phyloP scores from a whole-genome alignment of 2,113 vertebrate species.

The Ameiurus melas region DNA sequence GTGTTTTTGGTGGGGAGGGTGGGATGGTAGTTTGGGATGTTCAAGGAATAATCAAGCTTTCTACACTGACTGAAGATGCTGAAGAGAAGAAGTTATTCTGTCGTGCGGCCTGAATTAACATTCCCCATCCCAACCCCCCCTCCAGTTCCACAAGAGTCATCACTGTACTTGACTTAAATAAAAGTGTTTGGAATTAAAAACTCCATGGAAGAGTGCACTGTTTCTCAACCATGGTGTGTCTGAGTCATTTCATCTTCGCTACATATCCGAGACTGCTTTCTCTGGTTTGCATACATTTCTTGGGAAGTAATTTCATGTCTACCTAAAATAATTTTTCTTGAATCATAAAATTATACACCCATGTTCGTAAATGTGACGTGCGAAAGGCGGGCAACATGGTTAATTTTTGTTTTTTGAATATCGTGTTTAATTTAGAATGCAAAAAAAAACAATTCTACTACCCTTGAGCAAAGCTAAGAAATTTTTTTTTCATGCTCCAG shows the following conservation, averaged over 20 bases:
- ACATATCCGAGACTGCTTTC: not conserved
- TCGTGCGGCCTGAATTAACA: constrained; percentile 20
- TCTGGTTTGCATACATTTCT: not conserved
- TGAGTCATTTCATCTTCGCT: constrained; percentile 48
- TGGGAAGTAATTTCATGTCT: not conserved
- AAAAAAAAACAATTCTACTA: not conserved
- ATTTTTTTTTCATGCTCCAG: not conserved
- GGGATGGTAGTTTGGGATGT: not conserved
- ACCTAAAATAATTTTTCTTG: not conserved
- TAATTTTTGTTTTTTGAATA: not conserved
- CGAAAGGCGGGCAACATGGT: not conserved
- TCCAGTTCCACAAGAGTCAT: constrained; percentile 54
- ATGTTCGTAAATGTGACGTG: not conserved
- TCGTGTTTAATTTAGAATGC: not conserved
- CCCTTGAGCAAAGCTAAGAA: not conserved
- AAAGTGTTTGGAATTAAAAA: constrained; percentile 68
- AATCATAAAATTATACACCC: not conserved
- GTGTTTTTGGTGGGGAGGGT: not conserved
- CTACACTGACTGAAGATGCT: constrained; percentile 42
- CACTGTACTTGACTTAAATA: constrained; percentile 75
- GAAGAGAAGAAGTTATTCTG: constrained; percentile 45
- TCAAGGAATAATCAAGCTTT: constrained; percentile 15
- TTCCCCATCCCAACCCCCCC: not conserved
- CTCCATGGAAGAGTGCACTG: constrained; percentile 42
- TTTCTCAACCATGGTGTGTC: constrained; percentile 58